A percentile compares a stretch with the other conserved stretches of the same genome.
These are phyloP conservation scores for Eptesicus fuscus DNA, from an alignment of 2,113 vertebrate species.

Conservation along the genomic window DNA sequence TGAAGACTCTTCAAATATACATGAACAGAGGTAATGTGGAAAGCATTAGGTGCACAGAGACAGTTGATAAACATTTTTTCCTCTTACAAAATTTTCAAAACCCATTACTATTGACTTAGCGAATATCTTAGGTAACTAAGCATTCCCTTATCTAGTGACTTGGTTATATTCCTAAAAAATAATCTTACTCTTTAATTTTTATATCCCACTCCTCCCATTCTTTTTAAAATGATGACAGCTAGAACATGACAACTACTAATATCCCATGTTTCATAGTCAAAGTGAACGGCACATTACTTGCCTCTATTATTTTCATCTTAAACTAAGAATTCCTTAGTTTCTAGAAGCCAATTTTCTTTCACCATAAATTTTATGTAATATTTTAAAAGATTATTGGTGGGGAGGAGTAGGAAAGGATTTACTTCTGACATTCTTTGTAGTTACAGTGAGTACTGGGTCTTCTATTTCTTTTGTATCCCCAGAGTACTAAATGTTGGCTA, in stretches of 20 bases:
- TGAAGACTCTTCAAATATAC: slow-evolving; percentile 4
- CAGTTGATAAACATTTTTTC: background rate
- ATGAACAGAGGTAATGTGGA: background rate
- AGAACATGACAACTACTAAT: slow-evolving; percentile 43
- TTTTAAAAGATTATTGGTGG: slow-evolving; percentile 41
- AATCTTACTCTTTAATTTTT: background rate
- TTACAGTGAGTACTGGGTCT: slow-evolving; percentile 31
- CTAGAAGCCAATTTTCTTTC: slow-evolving; percentile 40
- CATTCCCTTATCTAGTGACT: background rate
- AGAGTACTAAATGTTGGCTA: slow-evolving; percentile 53
- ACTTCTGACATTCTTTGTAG: slow-evolving; percentile 46
- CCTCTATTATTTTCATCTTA: slow-evolving; percentile 36
- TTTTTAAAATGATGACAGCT: slow-evolving; percentile 15
- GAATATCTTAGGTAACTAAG: slow-evolving; percentile 5
- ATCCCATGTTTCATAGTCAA: slow-evolving; percentile 12
- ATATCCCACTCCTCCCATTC: background rate
- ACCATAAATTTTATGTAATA: slow-evolving; percentile 48
- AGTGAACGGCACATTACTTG: background rate
- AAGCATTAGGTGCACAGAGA: background rate
- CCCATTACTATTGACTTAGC: background rate
- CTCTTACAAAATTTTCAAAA: slow-evolving; percentile 19
- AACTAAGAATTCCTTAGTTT: slow-evolving; percentile 47
- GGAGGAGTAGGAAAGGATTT: slow-evolving; percentile 8
- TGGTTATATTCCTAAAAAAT: slow-evolving; percentile 8
- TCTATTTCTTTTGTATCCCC: slow-evolving; percentile 50